Evolutionary conservation across 1,140 invertebrate species (phyloP).

Genomic region (Hylyphantes graminicola): DNA sequence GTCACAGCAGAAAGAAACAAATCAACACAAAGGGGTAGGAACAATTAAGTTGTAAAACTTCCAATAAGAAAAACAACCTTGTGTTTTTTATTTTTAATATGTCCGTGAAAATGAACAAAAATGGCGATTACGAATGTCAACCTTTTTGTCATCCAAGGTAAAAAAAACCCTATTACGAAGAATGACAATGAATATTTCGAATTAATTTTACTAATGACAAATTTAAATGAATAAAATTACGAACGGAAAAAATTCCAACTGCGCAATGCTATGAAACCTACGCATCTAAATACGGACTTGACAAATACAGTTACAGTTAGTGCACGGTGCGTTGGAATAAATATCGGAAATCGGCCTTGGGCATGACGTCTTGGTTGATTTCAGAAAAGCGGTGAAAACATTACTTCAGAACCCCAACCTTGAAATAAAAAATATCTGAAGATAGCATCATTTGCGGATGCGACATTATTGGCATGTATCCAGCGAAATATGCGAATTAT

Average conservation of each 20-base stretch:
- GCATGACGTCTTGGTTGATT: conserved; percentile 34
- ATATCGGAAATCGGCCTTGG: conserved; percentile 16
- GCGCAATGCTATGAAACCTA: too few relatives aligned
- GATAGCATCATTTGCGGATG: conserved; percentile 7
- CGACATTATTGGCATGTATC: conserved; percentile 23
- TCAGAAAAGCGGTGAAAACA: conserved; percentile 41
- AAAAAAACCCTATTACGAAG: neutral
- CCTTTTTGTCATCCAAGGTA: conserved; percentile 16
- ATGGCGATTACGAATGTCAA: neutral
- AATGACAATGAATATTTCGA: neutral
- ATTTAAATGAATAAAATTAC: too few relatives aligned
- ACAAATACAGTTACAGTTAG: too few relatives aligned
- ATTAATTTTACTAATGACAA: neutral
- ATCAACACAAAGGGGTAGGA: conserved; percentile 39
- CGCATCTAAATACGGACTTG: neutral
- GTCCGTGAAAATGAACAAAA: conserved; percentile 19
- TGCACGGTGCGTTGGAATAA: too few relatives aligned
- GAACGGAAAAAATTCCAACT: too few relatives aligned
- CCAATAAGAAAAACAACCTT: conserved; percentile 16
- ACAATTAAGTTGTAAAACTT: conserved; percentile 52
- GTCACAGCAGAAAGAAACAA: conserved; percentile 44
- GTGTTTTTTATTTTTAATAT: conserved; percentile 24
- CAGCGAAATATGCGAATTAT: conserved; percentile 31
- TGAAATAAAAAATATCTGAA: conserved; percentile 39
- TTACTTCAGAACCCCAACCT: conserved; percentile 47